A percentile compares a stretch with the other conserved stretches of the same genome.
phyloP scores from a whole-genome alignment of 1,140 invertebrate species.

The Drosophila nasuta region DNA sequence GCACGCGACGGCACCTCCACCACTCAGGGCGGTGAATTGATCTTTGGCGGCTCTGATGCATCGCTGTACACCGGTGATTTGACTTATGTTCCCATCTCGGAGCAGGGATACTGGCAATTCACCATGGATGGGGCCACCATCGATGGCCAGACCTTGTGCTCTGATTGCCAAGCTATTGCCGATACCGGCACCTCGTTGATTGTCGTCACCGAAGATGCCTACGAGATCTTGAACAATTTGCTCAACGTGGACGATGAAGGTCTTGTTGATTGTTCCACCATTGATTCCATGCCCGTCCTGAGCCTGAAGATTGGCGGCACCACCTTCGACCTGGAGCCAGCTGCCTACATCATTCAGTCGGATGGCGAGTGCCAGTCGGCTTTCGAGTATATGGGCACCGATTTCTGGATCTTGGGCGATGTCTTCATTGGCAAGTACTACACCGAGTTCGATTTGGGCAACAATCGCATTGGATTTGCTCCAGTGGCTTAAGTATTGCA shows the following conservation, averaged over 20 bases:
- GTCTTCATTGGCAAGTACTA: slow-evolving; percentile 98
- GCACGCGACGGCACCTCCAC: slow-evolving; percentile 89
- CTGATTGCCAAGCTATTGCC: slow-evolving; percentile 96
- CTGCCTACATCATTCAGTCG: slow-evolving; percentile 94
- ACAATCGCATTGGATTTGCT: slow-evolving; percentile 97
- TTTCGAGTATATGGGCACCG: slow-evolving; percentile 87
- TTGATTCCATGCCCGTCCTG: slow-evolving; percentile 92
- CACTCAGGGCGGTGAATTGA: slow-evolving; percentile 93
- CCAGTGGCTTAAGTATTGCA: slow-evolving; percentile 61
- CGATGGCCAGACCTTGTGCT: slow-evolving; percentile 85
- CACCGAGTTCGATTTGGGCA: slow-evolving; percentile 97
- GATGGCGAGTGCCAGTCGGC: slow-evolving; percentile 96
- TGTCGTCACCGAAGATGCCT: slow-evolving; percentile 93
- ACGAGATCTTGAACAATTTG: slow-evolving; percentile 91
- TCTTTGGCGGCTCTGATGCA: slow-evolving; percentile 97
- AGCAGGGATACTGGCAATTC: slow-evolving; percentile 98
- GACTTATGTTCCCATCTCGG: slow-evolving; percentile 94
- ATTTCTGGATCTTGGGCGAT: slow-evolving; percentile 98
- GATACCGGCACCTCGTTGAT: slow-evolving; percentile 99
- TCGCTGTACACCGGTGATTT: slow-evolving; percentile 94
- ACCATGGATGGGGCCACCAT: slow-evolving; percentile 92
- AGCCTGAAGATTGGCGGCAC: slow-evolving; percentile 92
- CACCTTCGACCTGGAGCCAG: slow-evolving; percentile 90
- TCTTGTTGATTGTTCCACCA: slow-evolving; percentile 90
- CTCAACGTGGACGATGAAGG: slow-evolving; percentile 91